phyloP scores from a whole-genome alignment of 2,888 invertebrate genomes.

The Lepidonotus clava region DNA sequence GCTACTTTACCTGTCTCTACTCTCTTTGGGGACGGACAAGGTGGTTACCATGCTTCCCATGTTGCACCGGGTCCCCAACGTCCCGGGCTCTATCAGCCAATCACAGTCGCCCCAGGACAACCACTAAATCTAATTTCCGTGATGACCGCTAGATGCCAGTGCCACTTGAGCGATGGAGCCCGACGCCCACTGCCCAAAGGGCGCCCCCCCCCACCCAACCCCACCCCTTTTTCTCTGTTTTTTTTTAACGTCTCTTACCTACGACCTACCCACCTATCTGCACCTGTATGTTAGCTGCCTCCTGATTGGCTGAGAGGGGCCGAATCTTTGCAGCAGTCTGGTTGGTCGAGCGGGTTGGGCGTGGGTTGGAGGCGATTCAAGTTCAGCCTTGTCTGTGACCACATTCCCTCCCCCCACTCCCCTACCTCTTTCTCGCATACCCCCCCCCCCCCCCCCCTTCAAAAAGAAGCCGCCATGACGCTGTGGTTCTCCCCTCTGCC shows the following conservation, averaged over 20 bases:
- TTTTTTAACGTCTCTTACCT: too few relatives aligned
- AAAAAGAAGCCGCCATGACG: too few relatives aligned
- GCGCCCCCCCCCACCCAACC: neutral
- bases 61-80: neutral
- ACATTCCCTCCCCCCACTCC: neutral
- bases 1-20: too few relatives aligned
- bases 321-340: neutral
- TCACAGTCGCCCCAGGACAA: neutral
- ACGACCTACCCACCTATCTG: too few relatives aligned
- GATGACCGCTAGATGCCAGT: slow-evolving; percentile 9
- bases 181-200: neutral
- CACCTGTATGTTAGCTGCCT: neutral
- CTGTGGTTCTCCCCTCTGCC: too few relatives aligned
- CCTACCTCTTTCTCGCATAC: neutral
- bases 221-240: too few relatives aligned
- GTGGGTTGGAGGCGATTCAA: too few relatives aligned
- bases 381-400: too few relatives aligned
- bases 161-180: slow-evolving; percentile 30
- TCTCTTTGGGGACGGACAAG: too few relatives aligned
- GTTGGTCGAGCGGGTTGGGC: neutral
- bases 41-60: neutral
- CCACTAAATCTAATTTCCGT: neutral
- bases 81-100: neutral
- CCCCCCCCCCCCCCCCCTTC: neutral
- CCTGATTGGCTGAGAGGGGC: neutral